Conservation (phyloP, 2,113 vertebrate species). For the Platanista minor region DNA sequence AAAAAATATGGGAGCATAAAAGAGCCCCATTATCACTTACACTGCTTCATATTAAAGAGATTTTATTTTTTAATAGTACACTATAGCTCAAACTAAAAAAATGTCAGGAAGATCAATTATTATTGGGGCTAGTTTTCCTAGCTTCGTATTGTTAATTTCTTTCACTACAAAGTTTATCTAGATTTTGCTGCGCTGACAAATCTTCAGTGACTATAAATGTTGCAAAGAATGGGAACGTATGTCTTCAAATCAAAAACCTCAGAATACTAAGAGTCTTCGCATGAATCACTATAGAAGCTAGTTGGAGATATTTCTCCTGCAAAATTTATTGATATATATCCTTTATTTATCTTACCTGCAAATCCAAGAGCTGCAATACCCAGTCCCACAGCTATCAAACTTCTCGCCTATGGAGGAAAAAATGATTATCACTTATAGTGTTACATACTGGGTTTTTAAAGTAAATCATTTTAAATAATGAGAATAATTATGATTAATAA, state of each 20-base stretch:
- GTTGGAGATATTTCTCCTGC: not conserved
- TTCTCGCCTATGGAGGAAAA: slow-evolving; percentile 82
- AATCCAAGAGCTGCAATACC: slow-evolving; percentile 90
- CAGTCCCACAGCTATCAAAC: slow-evolving; percentile 91
- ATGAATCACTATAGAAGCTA: not conserved
- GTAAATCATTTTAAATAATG: not conserved
- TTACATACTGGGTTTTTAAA: not conserved
- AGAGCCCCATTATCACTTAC: not conserved
- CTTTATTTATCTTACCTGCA: slow-evolving; percentile 85
- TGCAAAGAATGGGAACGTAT: not conserved
- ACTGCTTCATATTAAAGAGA: not conserved
- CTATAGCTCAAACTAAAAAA: not conserved
- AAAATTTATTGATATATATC: not conserved
- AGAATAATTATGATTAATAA: not conserved
- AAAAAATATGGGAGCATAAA: not conserved
- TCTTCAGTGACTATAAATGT: not conserved
- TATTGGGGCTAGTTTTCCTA: not conserved
- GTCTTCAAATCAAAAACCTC: not conserved
- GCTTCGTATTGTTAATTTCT: not conserved
- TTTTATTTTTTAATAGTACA: not conserved
- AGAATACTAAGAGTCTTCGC: not conserved
- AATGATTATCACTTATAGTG: not conserved
- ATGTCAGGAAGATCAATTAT: not conserved
- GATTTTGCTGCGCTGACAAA: slow-evolving; percentile 5
- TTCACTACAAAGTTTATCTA: not conserved